Evolutionary conservation across 1,140 invertebrate genomes (phyloP), one percentile per base, ranked within the genome.

Genomic region (Neelides sp.): DNA sequence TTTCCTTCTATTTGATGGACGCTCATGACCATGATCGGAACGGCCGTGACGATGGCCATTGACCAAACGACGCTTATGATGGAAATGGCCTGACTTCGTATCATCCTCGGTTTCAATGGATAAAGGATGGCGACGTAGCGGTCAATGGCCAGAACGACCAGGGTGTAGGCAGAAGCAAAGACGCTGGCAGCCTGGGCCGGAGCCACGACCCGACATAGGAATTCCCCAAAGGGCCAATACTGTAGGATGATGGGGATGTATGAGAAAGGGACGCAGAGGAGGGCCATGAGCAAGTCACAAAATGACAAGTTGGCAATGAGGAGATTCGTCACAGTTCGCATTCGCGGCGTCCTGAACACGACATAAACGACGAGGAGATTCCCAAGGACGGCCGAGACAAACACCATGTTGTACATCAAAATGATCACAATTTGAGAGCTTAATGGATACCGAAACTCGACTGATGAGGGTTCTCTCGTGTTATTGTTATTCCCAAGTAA

Each of bases 61-160:
- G 74, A 58, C 86, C 85, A 90, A 13, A 89, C 80, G 2, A 71
- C 68, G 1, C 72, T 68, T 19, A 91, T 86, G 32, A 84, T 75
- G 34, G 77, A 66, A 57, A 79, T 78, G 1, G 77, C 77, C 62
- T 74, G 75, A 54, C 70, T 72, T 62, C 81, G 83, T 3, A 79
- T 79, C 62, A 90, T 75, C 20, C 85, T 73, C 1, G 83, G 85
- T 57, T 76, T 71, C 26, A 93, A 66, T 0, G 88, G 88, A 70
- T 83, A 82, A 69, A 90, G 82, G 48, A 92, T 90, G 13, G 83
- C 85, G 62, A 85, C 76, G 61, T 85, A 90, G 8, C 85, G 73
- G 65, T 91, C 86, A 35, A 85, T 74, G 47, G 82, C 84, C 62
- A 91, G 85, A 2, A 83, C 83, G 2, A 89, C 77, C 54, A 90